Conservation (phyloP, 2,888 invertebrate species). For the Drosophila koepferae region DNA sequence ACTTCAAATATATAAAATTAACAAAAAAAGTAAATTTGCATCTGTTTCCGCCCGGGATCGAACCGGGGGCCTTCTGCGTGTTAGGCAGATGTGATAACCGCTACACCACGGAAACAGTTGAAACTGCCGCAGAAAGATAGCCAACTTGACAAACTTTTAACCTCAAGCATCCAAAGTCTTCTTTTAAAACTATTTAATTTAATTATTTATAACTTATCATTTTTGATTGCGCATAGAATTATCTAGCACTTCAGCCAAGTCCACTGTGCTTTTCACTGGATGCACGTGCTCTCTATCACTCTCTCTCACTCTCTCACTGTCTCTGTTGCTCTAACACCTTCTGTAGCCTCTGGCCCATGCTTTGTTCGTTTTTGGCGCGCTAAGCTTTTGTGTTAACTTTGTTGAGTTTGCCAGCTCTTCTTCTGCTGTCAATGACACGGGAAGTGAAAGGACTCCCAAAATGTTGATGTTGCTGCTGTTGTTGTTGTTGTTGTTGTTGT, state of each 20-base stretch:
- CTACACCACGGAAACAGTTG: conserved; percentile 84
- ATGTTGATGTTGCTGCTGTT: conserved; percentile 12
- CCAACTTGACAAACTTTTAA: conserved; percentile 12
- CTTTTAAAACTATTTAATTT: conserved; percentile 6
- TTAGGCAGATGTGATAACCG: conserved; percentile 85
- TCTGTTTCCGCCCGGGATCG: conserved; percentile 83
- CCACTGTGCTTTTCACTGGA: conserved; percentile 42
- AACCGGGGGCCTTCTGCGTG: conserved; percentile 86
- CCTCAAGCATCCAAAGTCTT: neutral
- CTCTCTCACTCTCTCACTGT: neutral
- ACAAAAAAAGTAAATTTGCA: neutral
- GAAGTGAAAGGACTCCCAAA: conserved; percentile 75
- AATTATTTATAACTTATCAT: conserved; percentile 1
- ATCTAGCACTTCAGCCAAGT: neutral
- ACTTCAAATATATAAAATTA: neutral
- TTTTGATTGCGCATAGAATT: neutral
- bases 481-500: conserved; percentile 6
- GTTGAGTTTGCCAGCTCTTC: conserved; percentile 25
- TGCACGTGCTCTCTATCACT: neutral
- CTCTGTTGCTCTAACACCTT: conserved; percentile 8
- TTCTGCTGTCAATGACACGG: conserved; percentile 77
- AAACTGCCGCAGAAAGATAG: neutral
- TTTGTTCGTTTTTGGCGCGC: conserved; percentile 57
- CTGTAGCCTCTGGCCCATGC: neutral
- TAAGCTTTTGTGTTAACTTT: conserved; percentile 48